These are phyloP conservation scores for Phacellophora camtschatica DNA, from an alignment of 30 jellyfish, hydroid and myxozoan genomes.

Conservation along the genomic window DNA sequence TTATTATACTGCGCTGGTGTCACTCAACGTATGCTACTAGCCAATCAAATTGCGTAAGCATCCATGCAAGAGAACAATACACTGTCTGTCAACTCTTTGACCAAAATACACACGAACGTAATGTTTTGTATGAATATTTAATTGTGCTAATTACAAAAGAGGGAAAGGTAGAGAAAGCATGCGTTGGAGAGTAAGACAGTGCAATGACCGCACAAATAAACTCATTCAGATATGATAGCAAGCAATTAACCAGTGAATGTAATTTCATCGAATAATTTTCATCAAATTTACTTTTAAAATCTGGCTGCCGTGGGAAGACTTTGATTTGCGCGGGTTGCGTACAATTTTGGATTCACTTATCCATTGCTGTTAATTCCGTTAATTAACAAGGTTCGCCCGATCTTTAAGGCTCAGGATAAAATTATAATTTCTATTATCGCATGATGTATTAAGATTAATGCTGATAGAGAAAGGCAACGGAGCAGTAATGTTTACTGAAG, in stretches of 20 bases:
- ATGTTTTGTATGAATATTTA: slow-evolving; percentile 67
- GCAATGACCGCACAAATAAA: slow-evolving; percentile 64
- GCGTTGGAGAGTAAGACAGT: slow-evolving; percentile 55
- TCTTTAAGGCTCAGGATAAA: slow-evolving; percentile 41
- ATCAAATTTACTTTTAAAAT: slow-evolving; percentile 40
- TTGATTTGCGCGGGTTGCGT: slow-evolving; percentile 36
- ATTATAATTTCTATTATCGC: slow-evolving; percentile 44
- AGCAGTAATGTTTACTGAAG: slow-evolving; percentile 54
- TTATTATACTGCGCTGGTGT: slow-evolving; percentile 49
- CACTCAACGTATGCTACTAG: slow-evolving; percentile 51
- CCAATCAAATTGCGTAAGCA: slow-evolving; percentile 57
- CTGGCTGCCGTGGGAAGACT: slow-evolving; percentile 70
- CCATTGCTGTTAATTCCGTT: slow-evolving; percentile 77
- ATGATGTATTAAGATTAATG: slow-evolving; percentile 3
- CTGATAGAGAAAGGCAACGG: slow-evolving; percentile 27
- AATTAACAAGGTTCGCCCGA: slow-evolving; percentile 68
- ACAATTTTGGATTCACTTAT: slow-evolving; percentile 56
- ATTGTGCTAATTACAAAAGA: slow-evolving; percentile 67
- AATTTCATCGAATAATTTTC: slow-evolving; percentile 19
- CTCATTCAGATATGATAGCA: slow-evolving; percentile 54
- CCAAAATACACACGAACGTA: slow-evolving; percentile 60
- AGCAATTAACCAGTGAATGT: slow-evolving; percentile 59
- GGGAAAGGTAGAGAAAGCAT: slow-evolving; percentile 53
- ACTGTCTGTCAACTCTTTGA: slow-evolving; percentile 58
- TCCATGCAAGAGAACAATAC: slow-evolving; percentile 41